Evolutionary conservation across 2,888 invertebrate genomes (phyloP), one percentile per base, ranked within the genome.

Genomic region (Tubulanus polymorphus): DNA sequence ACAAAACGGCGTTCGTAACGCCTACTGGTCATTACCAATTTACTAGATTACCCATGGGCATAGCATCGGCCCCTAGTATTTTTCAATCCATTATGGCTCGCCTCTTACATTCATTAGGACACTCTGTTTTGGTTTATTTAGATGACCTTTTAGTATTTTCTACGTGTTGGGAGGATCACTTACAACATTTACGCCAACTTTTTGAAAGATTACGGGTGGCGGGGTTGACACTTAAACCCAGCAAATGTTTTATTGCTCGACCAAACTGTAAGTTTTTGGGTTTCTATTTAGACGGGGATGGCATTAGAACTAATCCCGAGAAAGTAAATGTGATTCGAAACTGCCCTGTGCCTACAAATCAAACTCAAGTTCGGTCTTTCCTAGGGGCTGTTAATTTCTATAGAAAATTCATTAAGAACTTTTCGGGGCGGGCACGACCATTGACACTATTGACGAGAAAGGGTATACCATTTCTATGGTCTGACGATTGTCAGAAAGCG

Each of bases 341-440:
- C 18, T 41, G 23, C 15, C 41, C 41, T 5, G 20, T 20, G 23
- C 41, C 41, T 8, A 5, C 6, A 15, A 8, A 5, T 15, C 20
- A 20, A 8, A 61, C 60, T 47, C 54, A 60, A 41, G 27, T 61
- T 12, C 37, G 57, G 35, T 53, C 56, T 29, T 64, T 64, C 49
- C 48, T 65, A 23, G 63, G 63, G 3, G 48, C 61, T n/a, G 57
- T 58, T n/a, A 62, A 62, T 45, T 65, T 61, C 32, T 66, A 61
- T 30, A 52, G 60, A 8, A 51, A 52, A 25, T 62, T 63, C 54
- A 50, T 63, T 8, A 45, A 53, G 29, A 25, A 54, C n/a, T 63
- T 55, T 51, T 29, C 60, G 1, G 57, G 48, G 29, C 59, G 61
- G 6, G 56, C 60, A 37, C 41, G 48, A 29, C 62, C 64, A 23